These are phyloP conservation scores for Atractosteus spatula DNA, from an alignment of 2,113 vertebrate species.

Conservation along the genomic window DNA sequence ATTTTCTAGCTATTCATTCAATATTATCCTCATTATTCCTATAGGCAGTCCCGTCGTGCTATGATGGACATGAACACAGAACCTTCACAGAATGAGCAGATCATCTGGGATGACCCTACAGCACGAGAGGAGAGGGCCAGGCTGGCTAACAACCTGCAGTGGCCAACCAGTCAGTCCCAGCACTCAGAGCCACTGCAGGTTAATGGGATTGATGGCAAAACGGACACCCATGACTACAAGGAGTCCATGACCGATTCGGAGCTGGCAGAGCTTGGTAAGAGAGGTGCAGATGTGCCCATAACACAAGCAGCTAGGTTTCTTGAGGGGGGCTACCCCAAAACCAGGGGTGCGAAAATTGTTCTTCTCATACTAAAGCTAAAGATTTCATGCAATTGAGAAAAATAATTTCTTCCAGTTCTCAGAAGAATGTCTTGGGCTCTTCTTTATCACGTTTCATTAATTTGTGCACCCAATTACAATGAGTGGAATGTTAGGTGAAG, in stretches of 20 bases:
- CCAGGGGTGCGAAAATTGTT: too few relatives aligned
- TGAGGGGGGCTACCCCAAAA: too few relatives aligned
- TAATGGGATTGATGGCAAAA: constrained; percentile 37
- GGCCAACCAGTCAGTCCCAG: constrained; percentile 88
- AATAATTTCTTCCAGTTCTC: too few relatives aligned
- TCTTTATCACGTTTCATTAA: too few relatives aligned
- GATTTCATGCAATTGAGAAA: too few relatives aligned
- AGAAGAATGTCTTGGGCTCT: too few relatives aligned
- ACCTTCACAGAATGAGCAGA: constrained; percentile 94
- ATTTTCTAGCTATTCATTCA: too few relatives aligned
- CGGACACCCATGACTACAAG: constrained; percentile 39
- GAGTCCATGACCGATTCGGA: constrained; percentile 74
- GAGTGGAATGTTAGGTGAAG: too few relatives aligned
- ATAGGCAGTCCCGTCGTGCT: constrained; percentile 77
- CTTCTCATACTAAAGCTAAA: too few relatives aligned
- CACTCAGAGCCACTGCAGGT: constrained; percentile 64
- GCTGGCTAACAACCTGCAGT: constrained; percentile 90
- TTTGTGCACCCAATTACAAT: too few relatives aligned
- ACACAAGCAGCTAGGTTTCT: too few relatives aligned
- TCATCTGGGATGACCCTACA: constrained; percentile 96
- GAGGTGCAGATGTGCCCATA: background rate
- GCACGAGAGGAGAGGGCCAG: constrained; percentile 90
- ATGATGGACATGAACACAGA: constrained; percentile 83
- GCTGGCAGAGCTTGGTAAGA: constrained; percentile 76
- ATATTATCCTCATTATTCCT: background rate